Evolutionary conservation across 2,113 vertebrate species (phyloP).

Genomic region (Typhlomys cinereus): DNA sequence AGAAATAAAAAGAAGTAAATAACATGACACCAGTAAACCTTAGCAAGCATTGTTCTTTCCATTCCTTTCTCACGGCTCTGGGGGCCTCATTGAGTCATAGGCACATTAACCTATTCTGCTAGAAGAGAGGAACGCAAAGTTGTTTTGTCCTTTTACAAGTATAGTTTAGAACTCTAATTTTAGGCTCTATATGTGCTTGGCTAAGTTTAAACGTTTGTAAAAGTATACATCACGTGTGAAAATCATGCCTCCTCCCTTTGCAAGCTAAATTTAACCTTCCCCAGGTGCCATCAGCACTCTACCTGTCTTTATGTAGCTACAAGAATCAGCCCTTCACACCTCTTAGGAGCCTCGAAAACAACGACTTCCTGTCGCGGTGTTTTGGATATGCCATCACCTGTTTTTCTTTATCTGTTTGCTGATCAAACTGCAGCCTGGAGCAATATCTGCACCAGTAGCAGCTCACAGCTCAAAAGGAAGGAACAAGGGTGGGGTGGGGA

Average conservation of each 20-base stretch:
- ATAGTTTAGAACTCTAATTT: background rate
- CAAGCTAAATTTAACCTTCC: slow-evolving; percentile 46
- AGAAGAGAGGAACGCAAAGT: background rate
- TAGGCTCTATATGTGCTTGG: slow-evolving; percentile 28
- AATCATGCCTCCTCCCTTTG: slow-evolving; percentile 15
- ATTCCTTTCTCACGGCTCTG: background rate
- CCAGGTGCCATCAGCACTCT: slow-evolving; percentile 45
- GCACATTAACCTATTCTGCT: background rate
- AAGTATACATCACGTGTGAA: background rate
- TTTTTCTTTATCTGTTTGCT: background rate
- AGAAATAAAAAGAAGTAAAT: background rate
- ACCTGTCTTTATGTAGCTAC: background rate
- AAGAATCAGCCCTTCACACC: slow-evolving; percentile 16
- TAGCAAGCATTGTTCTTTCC: too few species aligned
- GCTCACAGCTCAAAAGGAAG: background rate
- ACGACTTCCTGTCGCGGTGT: slow-evolving; percentile 12
- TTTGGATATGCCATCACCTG: background rate
- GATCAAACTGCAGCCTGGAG: background rate
- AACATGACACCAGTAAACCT: background rate
- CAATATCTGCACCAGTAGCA: background rate
- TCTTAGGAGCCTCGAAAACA: slow-evolving; percentile 46
- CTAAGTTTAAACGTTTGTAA: background rate
- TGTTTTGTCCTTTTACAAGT: background rate
- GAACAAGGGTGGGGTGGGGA: too few species aligned
- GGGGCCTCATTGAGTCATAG: background rate